Base-by-base conservation (phyloP, 1,140 invertebrate genomes). In the Leptinotarsa lineolata region DNA sequence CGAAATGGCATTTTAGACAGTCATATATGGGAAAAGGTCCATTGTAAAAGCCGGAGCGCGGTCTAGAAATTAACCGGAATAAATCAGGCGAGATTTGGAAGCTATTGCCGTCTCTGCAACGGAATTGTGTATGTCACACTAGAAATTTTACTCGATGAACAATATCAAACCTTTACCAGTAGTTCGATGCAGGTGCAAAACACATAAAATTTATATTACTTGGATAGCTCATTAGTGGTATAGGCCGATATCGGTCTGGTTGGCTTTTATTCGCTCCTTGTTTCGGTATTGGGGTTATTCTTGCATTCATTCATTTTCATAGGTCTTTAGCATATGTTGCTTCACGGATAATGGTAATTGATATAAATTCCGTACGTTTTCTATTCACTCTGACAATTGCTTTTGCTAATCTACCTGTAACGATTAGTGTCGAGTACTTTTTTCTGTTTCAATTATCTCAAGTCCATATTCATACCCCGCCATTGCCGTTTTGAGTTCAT, bases 41-140 rank as follows among this genome's bases (percentile, higher is more conserved):
- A 65, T 65, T 68, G 68, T 61, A 64, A 39, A 67, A 61, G 61
- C 45, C 67, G 21, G 16, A 30, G 66, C 16, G 45, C 58, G 60
- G 68, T 63, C 64, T 64, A 69, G 74, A 78, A 78, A 76, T 78
- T 72, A 78, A 76, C 69, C 67, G 71, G 74, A 72, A 78, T 78
- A 78, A 78, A 76, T 78, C 77, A 78, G 72, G 60, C 74, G 67
- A 76, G 72, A 74, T 74, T 74, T 74, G 72, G 63, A 73, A 76
- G 71, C 68, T 70, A 70, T 74, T 69, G 72, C 58, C 58, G 60
- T 73, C 63, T 69, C 70, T 46, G 72, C 22, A 45, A 46, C 5
- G 60, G n/a, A 39, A 68, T 68, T 54, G 21, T 22, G 70, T 16
- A 45, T 44, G 70, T 63, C 70, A 46, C 13, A 45, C 16, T 60